Evolutionary conservation across 1,140 invertebrate species (phyloP), one percentile per base, ranked within the genome.

Genomic region (Whitmania pigra): DNA sequence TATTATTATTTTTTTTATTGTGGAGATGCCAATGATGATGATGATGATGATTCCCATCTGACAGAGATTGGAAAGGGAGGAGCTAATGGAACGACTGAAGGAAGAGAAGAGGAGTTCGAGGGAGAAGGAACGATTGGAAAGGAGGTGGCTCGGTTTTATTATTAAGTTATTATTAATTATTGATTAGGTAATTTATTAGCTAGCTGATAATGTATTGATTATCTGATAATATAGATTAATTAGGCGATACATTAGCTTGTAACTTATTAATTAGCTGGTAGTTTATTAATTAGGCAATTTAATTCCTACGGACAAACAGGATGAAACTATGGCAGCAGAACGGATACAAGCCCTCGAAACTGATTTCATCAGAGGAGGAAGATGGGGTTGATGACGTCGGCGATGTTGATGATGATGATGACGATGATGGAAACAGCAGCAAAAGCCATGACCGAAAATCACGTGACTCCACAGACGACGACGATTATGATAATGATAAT

Each of bases 241-340:
- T 25, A 57, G 20, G 27, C 27, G 0, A 31, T 18, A n/a, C n/a
- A n/a, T n/a, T n/a, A n/a, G n/a, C n/a, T n/a, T n/a, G n/a, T n/a
- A n/a, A n/a, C n/a, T n/a, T n/a, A 5, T n/a, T 57, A 20, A 9
- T 57, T 25, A 57, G 20, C 15, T 18, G 0, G n/a, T 18, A 57
- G 1, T 18, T 71, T 17, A 29, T 67, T 6, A 31, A 31, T 71
- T 18, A 54, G 27, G 31, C 7, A 36, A 15, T 49, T 49, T 49
- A 15, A 43, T 53, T 0, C 36, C 43, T 17, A 49, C 53, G 40
- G 71, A 22, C 55, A 73, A 73, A 6, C 74, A 81, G 80, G 60
- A 77, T 78, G n/a, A 76, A 75, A 11, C 66, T 80, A 54, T 82
- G 81, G 81, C 76, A 75, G 54, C 74, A 71, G 31, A 78, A 80